Percentiles rank a stretch among this genome's conserved stretches.
Evolutionary conservation across 1,140 invertebrate species (phyloP).

Genomic region (Hycleus cichorii): DNA sequence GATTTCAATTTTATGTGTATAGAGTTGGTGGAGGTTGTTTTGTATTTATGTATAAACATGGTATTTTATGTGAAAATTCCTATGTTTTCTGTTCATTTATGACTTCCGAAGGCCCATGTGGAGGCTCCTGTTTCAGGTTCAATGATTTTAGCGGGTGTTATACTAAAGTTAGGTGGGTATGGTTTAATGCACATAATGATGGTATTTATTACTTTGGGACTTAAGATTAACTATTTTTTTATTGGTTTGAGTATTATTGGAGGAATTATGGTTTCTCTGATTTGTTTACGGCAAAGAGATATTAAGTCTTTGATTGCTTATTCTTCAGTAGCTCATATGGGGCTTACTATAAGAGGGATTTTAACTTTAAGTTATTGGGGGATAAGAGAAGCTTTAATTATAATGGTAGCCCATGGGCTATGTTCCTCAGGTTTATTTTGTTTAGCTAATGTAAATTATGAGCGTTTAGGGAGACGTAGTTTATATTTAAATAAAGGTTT

Average conservation of each 20-base stretch:
- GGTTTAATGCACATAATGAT: no score
- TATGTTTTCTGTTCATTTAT: no score
- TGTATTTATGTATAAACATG: no score
- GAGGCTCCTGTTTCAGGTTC: no score
- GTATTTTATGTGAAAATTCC: no score
- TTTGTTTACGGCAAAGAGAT: slow-evolving; percentile 54
- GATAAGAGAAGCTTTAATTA: slow-evolving; percentile 43
- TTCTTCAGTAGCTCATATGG: slow-evolving; percentile 56
- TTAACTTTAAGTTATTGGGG: slow-evolving; percentile 44
- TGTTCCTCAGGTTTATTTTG: slow-evolving; percentile 62
- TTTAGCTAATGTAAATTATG: slow-evolving; percentile 58
- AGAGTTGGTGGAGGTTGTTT: no score
- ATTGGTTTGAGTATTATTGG: slow-evolving; percentile 50
- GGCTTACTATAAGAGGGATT: slow-evolving; percentile 45
- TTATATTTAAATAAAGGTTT: slow-evolving; percentile 44
- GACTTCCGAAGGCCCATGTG: no score
- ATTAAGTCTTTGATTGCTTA: slow-evolving; percentile 57
- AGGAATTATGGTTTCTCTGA: slow-evolving; percentile 47
- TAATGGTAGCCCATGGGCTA: slow-evolving; percentile 57
- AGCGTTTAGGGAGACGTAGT: slow-evolving; percentile 43
- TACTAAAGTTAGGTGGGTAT: no score
- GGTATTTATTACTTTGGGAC: slow-evolving; percentile 10
- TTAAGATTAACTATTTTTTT: slow-evolving; percentile 44
- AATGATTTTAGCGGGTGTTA: no score
- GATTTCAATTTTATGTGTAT: no score